Conservation (phyloP, 2,797 vertebrate genomes). For the Mallotus villosus region DNA sequence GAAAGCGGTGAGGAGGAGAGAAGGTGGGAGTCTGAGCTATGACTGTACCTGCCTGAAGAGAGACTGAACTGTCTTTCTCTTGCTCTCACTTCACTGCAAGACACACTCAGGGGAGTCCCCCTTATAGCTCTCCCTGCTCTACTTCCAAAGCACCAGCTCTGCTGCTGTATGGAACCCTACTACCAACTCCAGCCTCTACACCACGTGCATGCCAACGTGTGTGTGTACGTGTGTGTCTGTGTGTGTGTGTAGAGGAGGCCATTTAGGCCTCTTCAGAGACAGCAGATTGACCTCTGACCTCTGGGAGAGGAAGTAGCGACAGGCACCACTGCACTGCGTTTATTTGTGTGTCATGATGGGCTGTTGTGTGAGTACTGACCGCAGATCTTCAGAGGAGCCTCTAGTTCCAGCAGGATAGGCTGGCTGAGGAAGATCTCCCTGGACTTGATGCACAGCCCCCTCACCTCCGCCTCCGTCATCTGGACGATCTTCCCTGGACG, state of each 20-base stretch:
- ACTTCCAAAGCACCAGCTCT: background rate
- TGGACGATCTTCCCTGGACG: conserved; percentile 93
- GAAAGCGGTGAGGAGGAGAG: background rate
- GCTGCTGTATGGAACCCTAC: too few species aligned
- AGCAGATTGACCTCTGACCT: too few species aligned
- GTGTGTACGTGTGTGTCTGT: too few species aligned
- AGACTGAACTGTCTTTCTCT: background rate
- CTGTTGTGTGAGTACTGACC: conserved; percentile 70
- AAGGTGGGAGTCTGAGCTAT: background rate
- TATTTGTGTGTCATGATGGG: too few species aligned
- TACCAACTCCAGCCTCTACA: too few species aligned
- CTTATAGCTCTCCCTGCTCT: conserved; percentile 19
- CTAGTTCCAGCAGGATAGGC: conserved; percentile 91
- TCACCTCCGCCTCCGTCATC: conserved; percentile 93
- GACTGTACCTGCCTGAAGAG: background rate
- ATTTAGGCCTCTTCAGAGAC: too few species aligned
- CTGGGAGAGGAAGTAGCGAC: too few species aligned
- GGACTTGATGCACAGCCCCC: conserved; percentile 93
- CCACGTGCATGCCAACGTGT: too few species aligned
- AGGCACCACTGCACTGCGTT: too few species aligned
- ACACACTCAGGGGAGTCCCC: conserved; percentile 3
- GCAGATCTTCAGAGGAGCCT: conserved; percentile 93
- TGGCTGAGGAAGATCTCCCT: conserved; percentile 95
- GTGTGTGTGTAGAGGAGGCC: too few species aligned
- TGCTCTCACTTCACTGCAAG: background rate